These are phyloP conservation scores for Cerastis leucographa DNA, from an alignment of 2,888 invertebrate species.

Conservation along the genomic window DNA sequence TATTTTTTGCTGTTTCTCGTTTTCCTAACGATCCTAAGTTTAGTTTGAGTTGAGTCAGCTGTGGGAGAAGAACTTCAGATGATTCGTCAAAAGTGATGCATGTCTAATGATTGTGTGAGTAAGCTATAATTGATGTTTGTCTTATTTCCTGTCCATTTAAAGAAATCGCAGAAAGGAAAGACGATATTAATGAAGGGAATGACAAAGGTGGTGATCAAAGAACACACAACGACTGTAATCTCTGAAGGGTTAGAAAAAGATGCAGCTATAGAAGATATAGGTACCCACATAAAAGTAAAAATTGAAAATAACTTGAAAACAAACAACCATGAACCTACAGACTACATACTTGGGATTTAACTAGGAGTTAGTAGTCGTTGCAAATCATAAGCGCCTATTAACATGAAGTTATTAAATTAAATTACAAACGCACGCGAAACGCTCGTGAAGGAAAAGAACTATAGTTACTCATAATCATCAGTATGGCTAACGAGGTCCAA, in stretches of 20 bases:
- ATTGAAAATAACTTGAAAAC: background rate
- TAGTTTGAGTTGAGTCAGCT: slow-evolving; percentile 51
- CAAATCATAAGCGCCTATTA: slow-evolving; percentile 9
- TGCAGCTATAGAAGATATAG: background rate
- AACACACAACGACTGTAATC: background rate
- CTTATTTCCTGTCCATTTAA: background rate
- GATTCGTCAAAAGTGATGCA: slow-evolving; percentile 11
- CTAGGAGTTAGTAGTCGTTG: background rate
- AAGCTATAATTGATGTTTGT: background rate
- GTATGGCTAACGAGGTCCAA: too few species aligned
- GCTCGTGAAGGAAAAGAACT: background rate
- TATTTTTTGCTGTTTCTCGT: slow-evolving; percentile 41
- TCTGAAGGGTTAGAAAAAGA: background rate
- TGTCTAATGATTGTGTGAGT: background rate
- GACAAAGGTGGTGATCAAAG: background rate
- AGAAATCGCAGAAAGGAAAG: background rate
- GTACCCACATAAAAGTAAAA: background rate
- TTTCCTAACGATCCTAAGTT: slow-evolving; percentile 39
- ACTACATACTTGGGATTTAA: background rate
- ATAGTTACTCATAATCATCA: background rate
- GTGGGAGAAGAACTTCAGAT: slow-evolving; percentile 13
- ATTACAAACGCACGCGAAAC: background rate
- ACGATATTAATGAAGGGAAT: background rate
- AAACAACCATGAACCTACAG: background rate
- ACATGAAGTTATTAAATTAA: background rate